Percentiles rank a stretch among this genome's conserved stretches.
Evolutionary conservation across 1,140 invertebrate species (phyloP).

Genomic region (Drosophila oshimai): DNA sequence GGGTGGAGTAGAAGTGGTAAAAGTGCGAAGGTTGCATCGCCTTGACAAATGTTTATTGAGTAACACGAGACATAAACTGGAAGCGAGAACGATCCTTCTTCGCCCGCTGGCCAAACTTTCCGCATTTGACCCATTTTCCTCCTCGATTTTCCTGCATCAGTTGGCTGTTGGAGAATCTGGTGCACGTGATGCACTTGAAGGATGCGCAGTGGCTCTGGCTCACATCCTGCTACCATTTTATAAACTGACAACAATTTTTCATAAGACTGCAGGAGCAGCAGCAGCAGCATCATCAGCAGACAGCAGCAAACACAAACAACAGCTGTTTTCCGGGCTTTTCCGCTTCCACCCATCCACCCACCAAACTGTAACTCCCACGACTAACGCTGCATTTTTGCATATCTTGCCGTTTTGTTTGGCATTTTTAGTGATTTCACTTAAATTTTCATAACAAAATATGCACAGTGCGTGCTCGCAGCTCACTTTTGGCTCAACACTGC

Average conservation of each 20-base stretch:
- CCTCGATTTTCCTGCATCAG: slow-evolving; percentile 11
- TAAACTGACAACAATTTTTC: slow-evolving; percentile 78
- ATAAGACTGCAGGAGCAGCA: slow-evolving; percentile 39
- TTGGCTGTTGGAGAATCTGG: slow-evolving; percentile 44
- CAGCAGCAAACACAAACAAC: slow-evolving; percentile 39
- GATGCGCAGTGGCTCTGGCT: slow-evolving; percentile 60
- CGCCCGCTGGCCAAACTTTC: slow-evolving; percentile 21
- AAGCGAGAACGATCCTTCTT: slow-evolving; percentile 13
- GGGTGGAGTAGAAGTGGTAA: neutral
- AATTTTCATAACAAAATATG: slow-evolving; percentile 81
- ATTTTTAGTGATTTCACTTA: slow-evolving; percentile 81
- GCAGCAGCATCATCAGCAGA: slow-evolving; percentile 28
- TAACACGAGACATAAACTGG: slow-evolving; percentile 68
- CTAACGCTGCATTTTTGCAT: slow-evolving; percentile 56
- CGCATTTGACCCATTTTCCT: slow-evolving; percentile 54
- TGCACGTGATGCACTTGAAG: slow-evolving; percentile 63
- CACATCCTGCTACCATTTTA: slow-evolving; percentile 60
- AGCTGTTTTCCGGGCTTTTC: slow-evolving; percentile 47
- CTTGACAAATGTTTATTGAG: slow-evolving; percentile 75
- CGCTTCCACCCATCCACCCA: neutral
- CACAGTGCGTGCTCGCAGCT: slow-evolving; percentile 70
- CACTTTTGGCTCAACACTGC: slow-evolving; percentile 38
- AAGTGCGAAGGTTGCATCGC: slow-evolving; percentile 25
- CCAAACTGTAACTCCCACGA: neutral
- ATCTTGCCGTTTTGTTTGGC: slow-evolving; percentile 72